Evolutionary conservation across 2,888 invertebrate genomes (phyloP), one percentile per base, ranked within the genome.

Genomic region (Phaedon cochleariae): DNA sequence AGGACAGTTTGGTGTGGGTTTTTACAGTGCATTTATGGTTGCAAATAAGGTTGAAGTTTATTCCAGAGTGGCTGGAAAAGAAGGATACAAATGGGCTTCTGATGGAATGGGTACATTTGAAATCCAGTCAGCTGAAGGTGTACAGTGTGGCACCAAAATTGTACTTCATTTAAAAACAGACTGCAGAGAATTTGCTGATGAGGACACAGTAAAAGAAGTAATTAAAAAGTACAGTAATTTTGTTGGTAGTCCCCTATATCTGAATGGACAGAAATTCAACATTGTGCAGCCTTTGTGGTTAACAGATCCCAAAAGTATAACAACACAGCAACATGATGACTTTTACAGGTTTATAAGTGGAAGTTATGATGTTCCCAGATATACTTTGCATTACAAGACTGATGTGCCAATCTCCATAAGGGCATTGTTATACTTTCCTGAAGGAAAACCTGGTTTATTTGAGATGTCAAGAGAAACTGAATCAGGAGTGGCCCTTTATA

Each of bases 1-100:
- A 80, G 97, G 98, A 2, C 97, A 98, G 83, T 98, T 98, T 86
- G 98, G 98, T 72, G 98, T 98, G 17, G 98, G 98, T 0, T 98
- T 98, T 83, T 98, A 98, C 83, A 97, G 98, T 12, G 92, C 94
- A 0, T 98, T 98, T 81, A 98, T 98, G 95, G 98, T 98, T 2
- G 96, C 97, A 20, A 93, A 97, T 75, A 92, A 91, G 80, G 96
- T 98, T 22, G 96, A 97, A 78, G 97, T 98, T 0, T 97, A 86
- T 80, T 95, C 97, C 1, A 89, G 90, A 78, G 91, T 92, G 62
- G 90, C 91, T 64, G 81, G 82, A 2, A 87, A 88, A 69, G 87
- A 90, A 0, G 96, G 95, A 0, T 90, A 92, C 77, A 90, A 90
- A 78, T 98, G 98, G 98, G 86, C 86, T 37, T 96, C 96, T 60